A percentile compares a stretch with the other conserved stretches of the same genome.
phyloP scores from a whole-genome alignment of 1,140 invertebrate species.

The Amphibalanus amphitrite region DNA sequence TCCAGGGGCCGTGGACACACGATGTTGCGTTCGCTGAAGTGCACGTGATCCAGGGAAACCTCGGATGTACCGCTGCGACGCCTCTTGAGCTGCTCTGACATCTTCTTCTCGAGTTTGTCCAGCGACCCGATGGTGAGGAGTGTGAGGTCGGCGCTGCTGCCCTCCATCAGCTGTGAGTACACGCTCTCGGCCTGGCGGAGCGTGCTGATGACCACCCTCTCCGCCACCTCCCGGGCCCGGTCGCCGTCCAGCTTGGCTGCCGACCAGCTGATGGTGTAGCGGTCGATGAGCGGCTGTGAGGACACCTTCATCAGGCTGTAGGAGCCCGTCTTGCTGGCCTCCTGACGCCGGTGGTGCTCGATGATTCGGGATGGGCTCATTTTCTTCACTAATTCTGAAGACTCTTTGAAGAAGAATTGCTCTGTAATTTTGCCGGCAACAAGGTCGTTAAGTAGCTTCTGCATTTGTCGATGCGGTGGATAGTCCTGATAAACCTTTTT shows the following conservation, averaged over 20 bases:
- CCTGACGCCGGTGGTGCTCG: not conserved
- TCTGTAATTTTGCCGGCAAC: not conserved
- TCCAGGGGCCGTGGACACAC: not conserved
- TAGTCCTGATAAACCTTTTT: not conserved
- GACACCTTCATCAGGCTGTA: not conserved
- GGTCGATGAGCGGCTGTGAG: not conserved
- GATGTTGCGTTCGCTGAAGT: not conserved
- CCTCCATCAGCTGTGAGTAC: not conserved
- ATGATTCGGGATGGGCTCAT: not conserved
- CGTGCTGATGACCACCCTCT: not conserved
- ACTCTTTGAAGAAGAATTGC: not conserved
- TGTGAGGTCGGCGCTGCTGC: not conserved
- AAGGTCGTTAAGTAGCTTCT: not conserved
- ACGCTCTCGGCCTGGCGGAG: not conserved
- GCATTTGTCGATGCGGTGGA: not conserved
- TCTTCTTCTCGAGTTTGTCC: not conserved
- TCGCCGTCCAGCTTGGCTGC: not conserved
- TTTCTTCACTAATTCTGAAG: not conserved
- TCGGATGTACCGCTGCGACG: not conserved
- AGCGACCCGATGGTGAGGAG: not conserved
- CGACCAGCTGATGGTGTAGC: not conserved
- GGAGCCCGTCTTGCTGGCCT: not conserved
- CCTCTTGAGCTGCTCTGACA: not conserved
- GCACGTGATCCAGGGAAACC: not conserved
- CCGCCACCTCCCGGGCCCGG: not conserved